Base-by-base conservation (phyloP, 2,113 vertebrate genomes). In the Pollimyrus isidori region DNA sequence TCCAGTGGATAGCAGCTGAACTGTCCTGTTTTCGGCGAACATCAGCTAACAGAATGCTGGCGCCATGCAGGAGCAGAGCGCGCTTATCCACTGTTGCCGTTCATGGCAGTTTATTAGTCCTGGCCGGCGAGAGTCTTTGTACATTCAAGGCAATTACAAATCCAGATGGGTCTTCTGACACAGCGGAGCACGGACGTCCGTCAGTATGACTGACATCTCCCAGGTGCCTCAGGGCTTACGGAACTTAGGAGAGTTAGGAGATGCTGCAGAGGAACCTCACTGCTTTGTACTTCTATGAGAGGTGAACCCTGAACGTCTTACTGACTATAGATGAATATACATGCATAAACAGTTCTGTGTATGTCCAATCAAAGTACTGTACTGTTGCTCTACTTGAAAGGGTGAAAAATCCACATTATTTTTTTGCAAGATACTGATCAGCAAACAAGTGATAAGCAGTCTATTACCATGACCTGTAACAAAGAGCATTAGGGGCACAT, bases 161-260 rank as follows among this genome's bases (percentile, higher is more conserved):
- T 48, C 82, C 82, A 84, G 82, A 84, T 84, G 82, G 82, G 82
- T 48, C 19, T 84, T 84, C 82, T 17, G 45, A 84, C 82, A 84
- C 7, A 82, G 39, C 76, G 30, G 62, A 30, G 26, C 62, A 11
- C 10, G 10, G n/a, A 21, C 45, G 10, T 39, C 45, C 1, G 7
- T 48, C 42, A 46, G 82, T 23, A 46, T 84, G 21, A 84, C 82
- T 46, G 82, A 48, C 82, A 84, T 4, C 39, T 48, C 23, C 45
- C 82, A 84, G 82, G 45, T n/a, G 82, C 15, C 82, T 48, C 82
- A 48, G 82, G 7, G 45, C 23, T 84, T 48, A 48, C 0, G 82
- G 39, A 83, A 46, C 39, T 48, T 39, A n/a, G 7, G 5, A 80
- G 35, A 76, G 10, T 73, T 73, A 10, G 35, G 11, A 23, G 21